Conservation (phyloP, 2,888 invertebrate genomes). For the Mantis religiosa region DNA sequence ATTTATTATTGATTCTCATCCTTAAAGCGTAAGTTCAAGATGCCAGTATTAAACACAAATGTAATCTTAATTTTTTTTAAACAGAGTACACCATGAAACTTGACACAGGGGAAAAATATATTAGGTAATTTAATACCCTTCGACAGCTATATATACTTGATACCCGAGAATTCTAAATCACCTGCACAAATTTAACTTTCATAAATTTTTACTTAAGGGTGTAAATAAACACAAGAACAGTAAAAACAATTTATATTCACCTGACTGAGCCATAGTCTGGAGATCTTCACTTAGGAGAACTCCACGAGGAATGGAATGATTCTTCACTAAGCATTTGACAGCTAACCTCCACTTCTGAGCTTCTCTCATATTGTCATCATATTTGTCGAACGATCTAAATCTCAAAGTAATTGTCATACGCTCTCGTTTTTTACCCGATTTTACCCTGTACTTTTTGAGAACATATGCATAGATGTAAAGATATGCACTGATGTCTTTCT, state of each 20-base stretch:
- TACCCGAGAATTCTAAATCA: too few species aligned
- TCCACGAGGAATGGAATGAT: constrained; percentile 29
- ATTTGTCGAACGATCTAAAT: constrained; percentile 78
- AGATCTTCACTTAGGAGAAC: constrained; percentile 24
- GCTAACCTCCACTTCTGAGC: constrained; percentile 78
- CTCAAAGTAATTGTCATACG: constrained; percentile 76
- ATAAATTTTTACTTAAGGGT: background rate
- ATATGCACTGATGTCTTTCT: constrained; percentile 75
- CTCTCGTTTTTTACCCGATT: constrained; percentile 60
- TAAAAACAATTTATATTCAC: background rate
- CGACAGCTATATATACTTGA: too few species aligned
- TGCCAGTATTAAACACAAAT: too few species aligned
- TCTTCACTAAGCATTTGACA: constrained; percentile 59
- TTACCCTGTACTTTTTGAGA: constrained; percentile 58
- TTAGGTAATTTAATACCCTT: too few species aligned
- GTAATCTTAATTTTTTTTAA: too few species aligned
- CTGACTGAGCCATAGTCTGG: background rate
- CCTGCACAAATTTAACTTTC: too few species aligned
- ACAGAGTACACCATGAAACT: too few species aligned
- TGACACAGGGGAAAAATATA: too few species aligned
- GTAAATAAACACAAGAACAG: background rate
- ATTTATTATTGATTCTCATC: too few species aligned
- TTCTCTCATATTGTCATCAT: constrained; percentile 79
- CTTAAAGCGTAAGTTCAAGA: too few species aligned
- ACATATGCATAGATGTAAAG: constrained; percentile 81